Evolutionary conservation across 2,113 vertebrate species (phyloP).

Genomic region (Mobula birostris): DNA sequence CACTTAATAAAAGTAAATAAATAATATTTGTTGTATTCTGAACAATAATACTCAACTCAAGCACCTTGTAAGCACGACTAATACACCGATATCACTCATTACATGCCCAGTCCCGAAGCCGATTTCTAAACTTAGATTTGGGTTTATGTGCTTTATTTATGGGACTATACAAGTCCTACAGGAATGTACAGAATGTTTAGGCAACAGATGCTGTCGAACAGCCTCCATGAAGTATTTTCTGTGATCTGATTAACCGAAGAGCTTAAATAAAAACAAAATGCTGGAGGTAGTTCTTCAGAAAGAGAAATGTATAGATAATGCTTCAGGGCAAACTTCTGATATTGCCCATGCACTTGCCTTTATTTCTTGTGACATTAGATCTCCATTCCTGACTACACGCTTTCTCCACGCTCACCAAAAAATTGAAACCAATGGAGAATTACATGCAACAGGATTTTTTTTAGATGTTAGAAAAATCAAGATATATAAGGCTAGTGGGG

Average conservation of each 20-base stretch:
- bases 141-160: not conserved
- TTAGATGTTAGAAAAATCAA: too few species aligned
- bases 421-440: too few species aligned
- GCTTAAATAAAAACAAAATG: not conserved
- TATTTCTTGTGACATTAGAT: not conserved
- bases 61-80: too few species aligned
- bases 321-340: too few species aligned
- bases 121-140: constrained; percentile 9
- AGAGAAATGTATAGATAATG: too few species aligned
- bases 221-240: not conserved
- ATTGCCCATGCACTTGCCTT: not conserved
- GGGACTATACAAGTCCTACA: not conserved
- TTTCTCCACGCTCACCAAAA: not conserved
- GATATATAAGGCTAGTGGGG: too few species aligned
- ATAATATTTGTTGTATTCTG: not conserved
- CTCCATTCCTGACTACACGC: not conserved
- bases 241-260: not conserved
- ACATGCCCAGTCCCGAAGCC: not conserved
- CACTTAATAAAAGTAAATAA: too few species aligned
- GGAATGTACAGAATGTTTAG: constrained; percentile 31
- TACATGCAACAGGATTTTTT: too few species aligned
- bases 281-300: too few species aligned
- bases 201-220: not conserved
- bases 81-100: not conserved
- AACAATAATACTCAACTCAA: not conserved